Percentiles rank a stretch among this genome's conserved stretches.
Conservation (phyloP, 2,888 invertebrate genomes). For the Chaetogeoica ovagalla region DNA sequence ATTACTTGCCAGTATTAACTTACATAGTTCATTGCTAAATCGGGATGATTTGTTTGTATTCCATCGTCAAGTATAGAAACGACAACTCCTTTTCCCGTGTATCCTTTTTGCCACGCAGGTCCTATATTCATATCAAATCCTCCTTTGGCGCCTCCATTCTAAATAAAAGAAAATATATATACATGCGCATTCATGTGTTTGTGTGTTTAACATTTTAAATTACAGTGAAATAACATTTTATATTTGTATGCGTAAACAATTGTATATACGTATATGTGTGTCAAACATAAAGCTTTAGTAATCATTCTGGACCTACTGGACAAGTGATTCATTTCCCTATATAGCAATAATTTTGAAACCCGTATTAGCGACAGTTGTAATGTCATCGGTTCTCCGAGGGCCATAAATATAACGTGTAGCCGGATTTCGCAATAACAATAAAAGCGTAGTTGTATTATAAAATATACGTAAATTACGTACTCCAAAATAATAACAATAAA, state of each 20-base stretch:
- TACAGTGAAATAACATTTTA: slow-evolving; percentile 6
- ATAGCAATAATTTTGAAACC: slow-evolving; percentile 46
- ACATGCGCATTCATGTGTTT: neutral
- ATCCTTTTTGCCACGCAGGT: slow-evolving; percentile 93
- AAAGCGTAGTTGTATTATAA: slow-evolving; percentile 30
- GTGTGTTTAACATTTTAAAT: too few species aligned
- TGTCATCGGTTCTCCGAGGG: slow-evolving; percentile 49
- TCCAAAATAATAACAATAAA: slow-evolving; percentile 36
- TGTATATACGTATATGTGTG: neutral
- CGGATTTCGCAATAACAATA: slow-evolving; percentile 52
- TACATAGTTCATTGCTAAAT: slow-evolving; percentile 88
- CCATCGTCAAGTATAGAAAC: slow-evolving; percentile 97
- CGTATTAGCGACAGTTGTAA: slow-evolving; percentile 48
- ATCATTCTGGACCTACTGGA: slow-evolving; percentile 42
- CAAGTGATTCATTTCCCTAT: slow-evolving; percentile 50
- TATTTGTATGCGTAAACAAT: neutral
- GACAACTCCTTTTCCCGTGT: slow-evolving; percentile 92
- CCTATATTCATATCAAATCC: slow-evolving; percentile 95
- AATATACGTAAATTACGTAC: slow-evolving; percentile 32
- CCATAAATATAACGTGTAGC: slow-evolving; percentile 39
- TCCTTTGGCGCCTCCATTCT: slow-evolving; percentile 93
- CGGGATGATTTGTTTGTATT: slow-evolving; percentile 93
- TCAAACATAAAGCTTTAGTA: slow-evolving; percentile 37
- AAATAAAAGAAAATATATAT: slow-evolving; percentile 5
- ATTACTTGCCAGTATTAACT: slow-evolving; percentile 60